Percentiles rank a stretch among this genome's conserved stretches.
These are phyloP conservation scores for Holacanthus passer DNA, from an alignment of 2,113 vertebrate species.

Conservation along the genomic window DNA sequence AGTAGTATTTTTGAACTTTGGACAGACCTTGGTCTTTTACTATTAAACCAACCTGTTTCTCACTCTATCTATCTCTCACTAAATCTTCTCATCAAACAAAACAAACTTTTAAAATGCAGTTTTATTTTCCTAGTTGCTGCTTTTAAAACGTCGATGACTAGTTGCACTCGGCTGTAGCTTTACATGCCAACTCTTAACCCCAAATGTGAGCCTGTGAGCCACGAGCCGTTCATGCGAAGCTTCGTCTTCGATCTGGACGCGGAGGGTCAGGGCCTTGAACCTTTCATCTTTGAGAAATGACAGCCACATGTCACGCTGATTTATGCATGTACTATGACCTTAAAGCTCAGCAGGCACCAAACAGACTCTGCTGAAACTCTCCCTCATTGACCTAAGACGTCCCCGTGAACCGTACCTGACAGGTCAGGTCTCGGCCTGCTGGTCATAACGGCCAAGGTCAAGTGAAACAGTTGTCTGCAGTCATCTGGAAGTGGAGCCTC, in stretches of 20 bases:
- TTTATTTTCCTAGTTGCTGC: constrained; percentile 9
- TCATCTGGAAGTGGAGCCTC: constrained; percentile 65
- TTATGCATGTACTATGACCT: constrained; percentile 43
- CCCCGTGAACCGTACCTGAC: constrained; percentile 48
- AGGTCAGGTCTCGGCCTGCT: constrained; percentile 49
- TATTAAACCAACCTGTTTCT: neutral
- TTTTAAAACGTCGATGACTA: constrained; percentile 4
- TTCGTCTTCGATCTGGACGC: constrained; percentile 25
- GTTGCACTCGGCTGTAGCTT: constrained; percentile 5
- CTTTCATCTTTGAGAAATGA: constrained; percentile 60
- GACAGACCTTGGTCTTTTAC: neutral
- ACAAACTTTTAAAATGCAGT: constrained; percentile 19
- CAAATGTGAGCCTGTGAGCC: constrained; percentile 29
- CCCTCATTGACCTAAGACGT: constrained; percentile 49
- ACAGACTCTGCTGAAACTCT: constrained; percentile 37
- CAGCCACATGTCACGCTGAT: constrained; percentile 58
- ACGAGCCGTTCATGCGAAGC: constrained; percentile 7
- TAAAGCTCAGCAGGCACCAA: constrained; percentile 35
- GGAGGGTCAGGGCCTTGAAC: constrained; percentile 40
- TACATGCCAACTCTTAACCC: constrained; percentile 27
- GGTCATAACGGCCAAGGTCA: constrained; percentile 59
- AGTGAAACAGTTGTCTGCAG: constrained; percentile 65
- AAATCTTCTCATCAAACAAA: neutral
- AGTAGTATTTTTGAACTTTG: no score
- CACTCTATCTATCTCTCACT: neutral